Conservation (phyloP, 2,113 vertebrate species). For the Buteo buteo region DNA sequence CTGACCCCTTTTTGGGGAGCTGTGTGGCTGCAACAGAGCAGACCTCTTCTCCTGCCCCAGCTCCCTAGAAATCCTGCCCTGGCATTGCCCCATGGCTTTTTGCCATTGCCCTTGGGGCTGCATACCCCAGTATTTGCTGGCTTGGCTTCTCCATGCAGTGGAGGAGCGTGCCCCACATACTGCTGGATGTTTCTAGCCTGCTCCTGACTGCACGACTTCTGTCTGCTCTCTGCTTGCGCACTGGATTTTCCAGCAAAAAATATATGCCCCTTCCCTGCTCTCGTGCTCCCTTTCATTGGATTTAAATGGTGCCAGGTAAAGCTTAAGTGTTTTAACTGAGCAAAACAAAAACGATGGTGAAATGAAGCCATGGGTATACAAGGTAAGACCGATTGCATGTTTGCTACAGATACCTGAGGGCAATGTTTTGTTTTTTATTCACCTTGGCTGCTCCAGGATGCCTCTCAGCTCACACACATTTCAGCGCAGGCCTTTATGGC, state of each 20-base stretch:
- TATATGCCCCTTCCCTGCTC: not conserved
- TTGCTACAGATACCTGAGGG: not conserved
- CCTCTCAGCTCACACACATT: not conserved
- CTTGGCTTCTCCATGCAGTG: not conserved
- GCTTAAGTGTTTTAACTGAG: not conserved
- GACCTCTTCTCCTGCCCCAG: not conserved
- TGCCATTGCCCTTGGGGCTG: not conserved
- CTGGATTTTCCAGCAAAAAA: slow-evolving; percentile 1
- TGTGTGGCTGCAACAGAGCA: not conserved
- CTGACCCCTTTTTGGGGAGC: not conserved
- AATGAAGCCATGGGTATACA: not conserved
- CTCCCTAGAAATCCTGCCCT: not conserved
- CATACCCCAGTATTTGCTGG: not conserved
- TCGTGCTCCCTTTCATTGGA: not conserved
- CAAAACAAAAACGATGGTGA: not conserved
- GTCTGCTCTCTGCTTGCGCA: not conserved
- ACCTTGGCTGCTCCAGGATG: not conserved
- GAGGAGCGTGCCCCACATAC: not conserved
- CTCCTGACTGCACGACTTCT: not conserved
- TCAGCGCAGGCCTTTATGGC: not conserved
- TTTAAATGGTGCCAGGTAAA: not conserved
- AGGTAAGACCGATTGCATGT: accelerated
- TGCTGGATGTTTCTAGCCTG: not conserved
- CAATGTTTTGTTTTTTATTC: not conserved
- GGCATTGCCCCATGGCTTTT: not conserved